These are phyloP conservation scores for Drosophila takahashii DNA, from an alignment of 1,140 invertebrate species.

Conservation along the genomic window DNA sequence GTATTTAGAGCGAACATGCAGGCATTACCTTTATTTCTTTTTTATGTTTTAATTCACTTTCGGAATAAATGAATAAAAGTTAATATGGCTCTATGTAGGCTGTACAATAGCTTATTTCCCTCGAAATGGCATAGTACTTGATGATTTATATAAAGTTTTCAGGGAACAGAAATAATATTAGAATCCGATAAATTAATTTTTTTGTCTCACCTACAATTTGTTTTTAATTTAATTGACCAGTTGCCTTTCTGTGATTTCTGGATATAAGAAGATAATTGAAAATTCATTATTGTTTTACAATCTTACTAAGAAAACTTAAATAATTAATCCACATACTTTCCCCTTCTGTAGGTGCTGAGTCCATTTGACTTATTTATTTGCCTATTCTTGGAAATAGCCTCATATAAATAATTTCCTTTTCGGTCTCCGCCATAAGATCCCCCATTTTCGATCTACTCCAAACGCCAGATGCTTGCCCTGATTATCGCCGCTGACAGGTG, in stretches of 20 bases:
- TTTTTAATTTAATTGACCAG: too few species aligned
- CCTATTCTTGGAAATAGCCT: not conserved
- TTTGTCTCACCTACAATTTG: too few species aligned
- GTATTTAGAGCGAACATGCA: not conserved
- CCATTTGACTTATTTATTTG: not conserved
- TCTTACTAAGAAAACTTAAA: too few species aligned
- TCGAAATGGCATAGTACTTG: not conserved
- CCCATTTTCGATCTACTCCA: conserved; percentile 12
- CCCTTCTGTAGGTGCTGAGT: too few species aligned
- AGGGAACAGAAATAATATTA: too few species aligned
- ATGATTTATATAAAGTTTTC: not conserved
- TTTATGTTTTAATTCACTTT: not conserved
- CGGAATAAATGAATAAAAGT: not conserved
- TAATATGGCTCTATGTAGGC: too few species aligned
- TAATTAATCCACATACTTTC: too few species aligned
- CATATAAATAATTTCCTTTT: not conserved
- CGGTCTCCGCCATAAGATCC: not conserved
- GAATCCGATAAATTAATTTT: too few species aligned
- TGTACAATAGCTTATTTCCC: too few species aligned
- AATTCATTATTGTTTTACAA: too few species aligned
- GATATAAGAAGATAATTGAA: too few species aligned
- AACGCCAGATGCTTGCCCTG: conserved; percentile 24
- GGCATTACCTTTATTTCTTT: not conserved
- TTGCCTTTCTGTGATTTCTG: too few species aligned
- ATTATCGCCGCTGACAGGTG: conserved; percentile 64